A percentile compares a stretch with the other conserved stretches of the same genome.
phyloP scores from a whole-genome alignment of 1,140 invertebrate genomes.

The Reticulitermes speratus region DNA sequence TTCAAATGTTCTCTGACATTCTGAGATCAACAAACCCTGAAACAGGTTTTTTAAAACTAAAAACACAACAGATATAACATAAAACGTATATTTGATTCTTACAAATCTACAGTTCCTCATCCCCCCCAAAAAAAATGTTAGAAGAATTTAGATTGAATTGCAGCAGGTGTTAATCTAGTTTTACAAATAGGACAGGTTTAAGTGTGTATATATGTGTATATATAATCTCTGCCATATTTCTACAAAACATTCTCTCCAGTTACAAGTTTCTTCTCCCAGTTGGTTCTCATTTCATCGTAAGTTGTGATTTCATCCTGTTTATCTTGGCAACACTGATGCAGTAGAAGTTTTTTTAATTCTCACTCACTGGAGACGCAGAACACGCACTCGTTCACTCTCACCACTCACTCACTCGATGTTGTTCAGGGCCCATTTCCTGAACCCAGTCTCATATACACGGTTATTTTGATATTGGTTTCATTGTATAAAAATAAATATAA shows the following conservation, averaged over 20 bases:
- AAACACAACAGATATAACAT: background rate
- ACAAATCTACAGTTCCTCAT: background rate
- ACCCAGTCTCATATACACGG: background rate
- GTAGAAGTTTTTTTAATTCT: background rate
- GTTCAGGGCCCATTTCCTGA: background rate
- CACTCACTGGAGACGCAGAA: background rate
- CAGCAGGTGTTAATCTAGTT: background rate
- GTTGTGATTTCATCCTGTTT: background rate
- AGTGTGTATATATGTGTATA: background rate
- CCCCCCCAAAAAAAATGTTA: background rate
- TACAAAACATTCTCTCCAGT: slow-evolving; percentile 3
- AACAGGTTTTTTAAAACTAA: slow-evolving; percentile 25
- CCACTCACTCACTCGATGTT: background rate
- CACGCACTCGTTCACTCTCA: background rate
- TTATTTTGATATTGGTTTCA: slow-evolving; percentile 9
- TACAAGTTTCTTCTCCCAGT: background rate
- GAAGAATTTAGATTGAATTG: background rate
- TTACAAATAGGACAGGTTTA: background rate
- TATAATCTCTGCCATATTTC: background rate
- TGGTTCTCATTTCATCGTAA: background rate
- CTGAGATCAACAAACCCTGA: slow-evolving; percentile 34
- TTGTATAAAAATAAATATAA: slow-evolving; percentile 26
- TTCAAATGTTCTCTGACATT: slow-evolving; percentile 22
- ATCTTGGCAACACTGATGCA: background rate
- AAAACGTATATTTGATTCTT: slow-evolving; percentile 21